Evolutionary conservation across 2,797 vertebrate species (phyloP).

Genomic region (Vespertilio murinus): DNA sequence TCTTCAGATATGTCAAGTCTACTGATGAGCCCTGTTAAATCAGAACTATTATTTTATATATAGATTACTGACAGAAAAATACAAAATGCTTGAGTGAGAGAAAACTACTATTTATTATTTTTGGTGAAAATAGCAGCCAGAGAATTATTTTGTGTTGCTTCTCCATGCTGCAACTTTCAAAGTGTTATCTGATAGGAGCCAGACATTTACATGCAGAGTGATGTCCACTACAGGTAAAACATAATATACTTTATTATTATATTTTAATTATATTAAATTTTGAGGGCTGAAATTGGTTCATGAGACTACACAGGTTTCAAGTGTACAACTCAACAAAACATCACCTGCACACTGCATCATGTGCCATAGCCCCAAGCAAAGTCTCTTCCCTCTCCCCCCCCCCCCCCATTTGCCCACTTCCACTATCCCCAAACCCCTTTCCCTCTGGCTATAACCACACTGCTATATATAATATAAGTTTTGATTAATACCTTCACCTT

Average conservation of each 20-base stretch:
- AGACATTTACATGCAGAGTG: not conserved
- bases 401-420: not conserved
- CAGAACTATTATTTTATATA: not conserved
- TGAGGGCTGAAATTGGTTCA: not conserved
- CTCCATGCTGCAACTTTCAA: not conserved
- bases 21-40: not conserved
- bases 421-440: not conserved
- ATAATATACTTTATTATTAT: not conserved
- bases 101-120: not conserved
- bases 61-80: not conserved
- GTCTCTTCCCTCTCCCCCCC: not conserved
- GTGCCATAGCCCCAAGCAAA: not conserved
- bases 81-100: not conserved
- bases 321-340: not conserved
- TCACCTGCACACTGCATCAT: not conserved
- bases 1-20: not conserved
- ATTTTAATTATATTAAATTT: not conserved
- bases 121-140: not conserved
- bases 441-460: not conserved
- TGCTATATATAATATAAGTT: not conserved
- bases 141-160: not conserved
- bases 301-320: not conserved
- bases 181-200: not conserved
- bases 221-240: not conserved
- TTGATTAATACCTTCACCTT: not conserved